Base-by-base conservation (phyloP, 2,888 invertebrate species). In the Orgyia antiqua region DNA sequence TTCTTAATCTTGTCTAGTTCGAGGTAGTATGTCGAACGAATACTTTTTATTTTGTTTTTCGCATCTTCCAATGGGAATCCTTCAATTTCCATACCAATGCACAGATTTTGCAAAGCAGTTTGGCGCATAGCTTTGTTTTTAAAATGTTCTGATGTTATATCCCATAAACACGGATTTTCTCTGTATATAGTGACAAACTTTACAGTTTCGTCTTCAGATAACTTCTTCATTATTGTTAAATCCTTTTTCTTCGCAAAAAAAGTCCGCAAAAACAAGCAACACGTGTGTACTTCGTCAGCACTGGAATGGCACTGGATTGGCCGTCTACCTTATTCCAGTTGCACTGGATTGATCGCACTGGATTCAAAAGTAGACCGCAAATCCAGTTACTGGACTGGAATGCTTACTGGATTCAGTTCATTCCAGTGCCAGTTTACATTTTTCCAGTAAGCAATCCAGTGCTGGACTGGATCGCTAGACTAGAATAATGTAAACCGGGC, bases 1-100 rank as follows among this genome's bases (percentile, higher is more conserved):
- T 41, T 42, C 27, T 48, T 35, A 39, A 44, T 50, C 38, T 44
- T 45, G n/a, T n/a, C n/a, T n/a, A n/a, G n/a, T n/a, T n/a, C n/a
- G n/a, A n/a, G n/a, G n/a, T n/a, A n/a, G n/a, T n/a, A n/a, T n/a
- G 29, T 46, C 43, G 33, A 42, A 36, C 36, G 42, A 41, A 47
- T 43, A 25, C 36, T 38, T 47, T 45, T 42, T 21, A 34, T 34
- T 34, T 34, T 42, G 28, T 47, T 47, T 48, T 40, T 43, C 29
- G 35, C 43, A 36, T 45, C 45, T 29, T 35, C 36, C 27, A 15
- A 4, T 31, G 41, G 41, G 30, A 42, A 33, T 11, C 48, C 28
- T 21, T 21, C 12, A 9, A 34, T 17, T 18, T 29, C n/a, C 27
- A 30, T 25, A 29, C 20, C 9, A 29, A 15, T 24, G n/a, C 21